A percentile compares a stretch with the other conserved stretches of the same genome.
Evolutionary conservation across 2,113 vertebrate genomes (phyloP).

Genomic region (Gila orcuttii): DNA sequence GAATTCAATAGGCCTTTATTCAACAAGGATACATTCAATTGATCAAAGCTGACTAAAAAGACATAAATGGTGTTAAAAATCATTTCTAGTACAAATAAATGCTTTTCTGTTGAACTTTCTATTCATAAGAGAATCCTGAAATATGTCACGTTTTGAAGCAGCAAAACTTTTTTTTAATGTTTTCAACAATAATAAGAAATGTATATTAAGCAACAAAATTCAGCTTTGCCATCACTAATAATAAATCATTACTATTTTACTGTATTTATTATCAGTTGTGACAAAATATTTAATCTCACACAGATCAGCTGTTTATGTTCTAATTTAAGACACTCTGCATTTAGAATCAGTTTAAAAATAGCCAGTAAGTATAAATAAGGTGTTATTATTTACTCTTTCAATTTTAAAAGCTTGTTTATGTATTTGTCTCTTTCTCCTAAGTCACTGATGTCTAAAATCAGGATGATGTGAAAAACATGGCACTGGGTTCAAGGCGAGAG

Average conservation of each 20-base stretch:
- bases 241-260: no score
- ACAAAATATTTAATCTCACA: background rate
- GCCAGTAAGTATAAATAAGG: background rate
- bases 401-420: background rate
- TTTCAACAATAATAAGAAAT: background rate
- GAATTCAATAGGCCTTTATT: no score
- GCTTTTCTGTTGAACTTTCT: background rate
- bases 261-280: no score
- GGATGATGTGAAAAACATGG: background rate
- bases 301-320: background rate
- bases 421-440: background rate
- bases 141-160: background rate
- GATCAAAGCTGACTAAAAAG: background rate
- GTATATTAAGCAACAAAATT: background rate
- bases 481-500: background rate
- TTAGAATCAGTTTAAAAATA: background rate
- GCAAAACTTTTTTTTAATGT: no score
- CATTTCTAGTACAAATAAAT: background rate
- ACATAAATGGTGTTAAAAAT: background rate
- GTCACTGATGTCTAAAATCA: conserved; percentile 11
- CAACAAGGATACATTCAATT: background rate
- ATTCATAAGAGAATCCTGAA: background rate
- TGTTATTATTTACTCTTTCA: background rate
- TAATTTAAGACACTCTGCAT: background rate
- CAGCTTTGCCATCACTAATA: background rate